These are phyloP conservation scores for Alca torda DNA, from an alignment of 2,797 vertebrate species.

Conservation along the genomic window DNA sequence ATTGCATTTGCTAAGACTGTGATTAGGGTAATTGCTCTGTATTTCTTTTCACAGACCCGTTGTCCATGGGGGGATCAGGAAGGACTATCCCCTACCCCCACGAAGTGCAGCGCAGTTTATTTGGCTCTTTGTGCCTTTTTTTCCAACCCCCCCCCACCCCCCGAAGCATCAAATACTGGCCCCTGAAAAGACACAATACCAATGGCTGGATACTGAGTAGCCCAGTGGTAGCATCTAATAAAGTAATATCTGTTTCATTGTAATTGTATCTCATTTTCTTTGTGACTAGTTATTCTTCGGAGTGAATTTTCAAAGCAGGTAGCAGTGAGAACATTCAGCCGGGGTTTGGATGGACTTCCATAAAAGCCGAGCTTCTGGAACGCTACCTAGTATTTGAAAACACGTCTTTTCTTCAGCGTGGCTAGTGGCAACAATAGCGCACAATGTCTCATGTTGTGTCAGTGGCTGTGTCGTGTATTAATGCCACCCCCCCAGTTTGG, in stretches of 20 bases:
- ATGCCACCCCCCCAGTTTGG: not conserved
- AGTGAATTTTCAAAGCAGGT: not conserved
- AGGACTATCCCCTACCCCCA: not conserved
- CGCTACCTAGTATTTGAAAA: not conserved
- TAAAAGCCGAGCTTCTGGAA: not conserved
- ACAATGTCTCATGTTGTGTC: rapidly evolving
- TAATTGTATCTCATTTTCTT: not conserved
- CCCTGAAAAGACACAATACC: not conserved
- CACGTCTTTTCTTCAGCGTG: not conserved
- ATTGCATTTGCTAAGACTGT: constrained; percentile 16
- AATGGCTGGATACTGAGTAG: not conserved
- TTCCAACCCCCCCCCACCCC: rapidly evolving
- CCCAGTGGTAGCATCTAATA: not conserved
- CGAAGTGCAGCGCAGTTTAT: not conserved
- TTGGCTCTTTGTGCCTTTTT: not conserved
- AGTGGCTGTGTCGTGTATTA: not conserved
- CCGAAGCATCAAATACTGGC: not conserved
- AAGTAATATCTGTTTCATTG: not conserved
- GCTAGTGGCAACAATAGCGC: not conserved
- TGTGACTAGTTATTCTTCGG: not conserved
- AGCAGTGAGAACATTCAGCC: not conserved
- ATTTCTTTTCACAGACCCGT: not conserved
- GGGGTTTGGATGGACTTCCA: not conserved
- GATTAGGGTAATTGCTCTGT: constrained; percentile 32
- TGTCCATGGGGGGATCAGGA: not conserved